Base-by-base conservation (phyloP, 1,140 invertebrate genomes). In the Lithobius niger region DNA sequence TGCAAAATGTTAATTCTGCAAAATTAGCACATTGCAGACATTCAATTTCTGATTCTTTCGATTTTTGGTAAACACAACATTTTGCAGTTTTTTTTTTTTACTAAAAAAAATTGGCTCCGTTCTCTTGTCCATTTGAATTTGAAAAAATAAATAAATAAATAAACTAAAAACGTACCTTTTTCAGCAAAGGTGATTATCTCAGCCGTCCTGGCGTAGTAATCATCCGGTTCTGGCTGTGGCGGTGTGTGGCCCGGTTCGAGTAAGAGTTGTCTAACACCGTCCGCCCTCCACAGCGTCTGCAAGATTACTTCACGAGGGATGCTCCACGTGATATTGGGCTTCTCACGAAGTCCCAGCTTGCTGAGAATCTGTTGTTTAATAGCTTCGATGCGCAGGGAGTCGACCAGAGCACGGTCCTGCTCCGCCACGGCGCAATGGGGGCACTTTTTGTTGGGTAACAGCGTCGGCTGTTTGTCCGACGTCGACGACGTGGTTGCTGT, bases 131-230 rank as follows among this genome's bases (percentile, higher is more conserved):
- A n/a, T n/a, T n/a, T n/a, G n/a, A 16, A 15, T 54, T 19, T 25
- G 36, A 36, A 36, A 36, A 36, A n/a, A n/a, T 10, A 36, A 36
- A 36, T 10, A 36, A 36, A n/a, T 15, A 21, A 40, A 52, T 36
- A 25, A 49, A 48, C 18, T 27, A n/a, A n/a, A 40, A 10, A 47
- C 76, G 77, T 72, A 86, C 84, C 84, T 70, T 80, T 79, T 67
- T 86, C 84, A 3, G 83, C 83, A 65, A 88, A 88, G 15, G 82
- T 80, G 61, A 87, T 86, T 62, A 88, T 85, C 69, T 87, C 84
- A 24, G 82, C 82, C 3, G 84, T 86, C 57, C 79, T 79, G 13
- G 81, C 84, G 68, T 83, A 84, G 64, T 82, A 85, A 61, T 85
- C 83, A 63, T 86, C 83, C 28, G 75, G 71, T 42, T 72, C 72